Evolutionary conservation across 64 coral and sea anemone genomes (phyloP), one percentile per base, ranked within the genome.

Genomic region (Montipora sp.): DNA sequence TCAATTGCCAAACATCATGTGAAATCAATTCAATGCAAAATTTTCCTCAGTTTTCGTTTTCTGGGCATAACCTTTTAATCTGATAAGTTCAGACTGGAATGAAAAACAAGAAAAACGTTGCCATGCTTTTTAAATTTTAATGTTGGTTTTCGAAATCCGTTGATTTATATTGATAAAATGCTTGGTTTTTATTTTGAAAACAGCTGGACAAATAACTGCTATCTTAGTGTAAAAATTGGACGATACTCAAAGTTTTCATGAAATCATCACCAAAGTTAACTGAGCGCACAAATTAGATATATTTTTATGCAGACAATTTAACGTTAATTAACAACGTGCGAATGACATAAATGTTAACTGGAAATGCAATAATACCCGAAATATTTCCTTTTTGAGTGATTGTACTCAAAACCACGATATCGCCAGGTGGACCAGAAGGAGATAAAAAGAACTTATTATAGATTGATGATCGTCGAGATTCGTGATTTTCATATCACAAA

Each of bases 361-460:
- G 5, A 19, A 14, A 78, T 14, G 16, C 2, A n/a, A 6, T 46
- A n/a, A 51, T 49, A 55, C 10, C 51, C 51, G 51, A 16, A 67
- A 67, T 67, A 5, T 22, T 4, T 71, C 20, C 3, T 71, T 71
- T 71, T 71, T n/a, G 67, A 71, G 67, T 20, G 23, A 1, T 46
- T 75, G 4, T 2, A 78, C 11, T 78, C 44, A 46, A 82, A 82
- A 82, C 80, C 80, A 23, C 80, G 23, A 65, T 46, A 43, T 82
- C 80, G 23, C 80, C 21, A 63, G 24, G 16, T 51, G 55, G 10
- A 57, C 21, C 80, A 63, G 53, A 65, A 7, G 58, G 57, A 60
- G 1, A 24, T 0, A 80, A 24, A 7, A 43, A 3, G 60, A 9
- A 8, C 13, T 2, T 14, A 8, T 61, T 65, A 82, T 82, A 2